Evolutionary conservation across 2,888 invertebrate genomes (phyloP).

Genomic region (Aelia acuminata): DNA sequence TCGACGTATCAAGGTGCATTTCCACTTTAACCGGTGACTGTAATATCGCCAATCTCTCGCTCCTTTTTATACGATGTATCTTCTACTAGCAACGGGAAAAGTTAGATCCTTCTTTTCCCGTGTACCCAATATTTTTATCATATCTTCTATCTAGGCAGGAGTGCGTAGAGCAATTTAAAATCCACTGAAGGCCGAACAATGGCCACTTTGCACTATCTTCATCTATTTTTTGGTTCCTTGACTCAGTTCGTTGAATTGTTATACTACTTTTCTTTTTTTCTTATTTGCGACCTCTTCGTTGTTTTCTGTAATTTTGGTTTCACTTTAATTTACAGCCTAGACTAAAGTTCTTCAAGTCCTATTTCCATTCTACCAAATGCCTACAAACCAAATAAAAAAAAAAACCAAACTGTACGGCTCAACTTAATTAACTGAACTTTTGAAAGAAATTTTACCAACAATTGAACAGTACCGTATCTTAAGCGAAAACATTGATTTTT

Average conservation of each 20-base stretch:
- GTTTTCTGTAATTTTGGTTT: not conserved
- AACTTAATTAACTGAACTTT: too few species aligned
- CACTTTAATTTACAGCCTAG: too few species aligned
- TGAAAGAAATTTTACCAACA: too few species aligned
- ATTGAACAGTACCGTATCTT: too few species aligned
- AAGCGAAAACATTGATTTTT: too few species aligned
- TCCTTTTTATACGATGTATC: not conserved
- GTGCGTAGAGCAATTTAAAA: not conserved
- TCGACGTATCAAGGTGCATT: not conserved
- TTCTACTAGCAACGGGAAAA: not conserved
- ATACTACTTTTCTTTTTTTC: not conserved
- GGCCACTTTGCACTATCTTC: not conserved
- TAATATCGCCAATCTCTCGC: not conserved
- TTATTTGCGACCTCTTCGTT: not conserved
- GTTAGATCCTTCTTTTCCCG: not conserved
- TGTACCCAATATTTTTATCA: not conserved
- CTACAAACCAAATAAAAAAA: too few species aligned
- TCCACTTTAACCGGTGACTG: not conserved
- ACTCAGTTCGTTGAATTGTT: not conserved
- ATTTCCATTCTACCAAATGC: too few species aligned
- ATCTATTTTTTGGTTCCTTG: conserved; percentile 9
- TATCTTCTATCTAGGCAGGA: not conserved
- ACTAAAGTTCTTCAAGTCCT: too few species aligned
- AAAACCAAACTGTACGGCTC: too few species aligned
- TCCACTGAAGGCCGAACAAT: not conserved